These are phyloP conservation scores for Camponotus floridanus DNA, from an alignment of 1,140 invertebrate genomes.

Conservation along the genomic window DNA sequence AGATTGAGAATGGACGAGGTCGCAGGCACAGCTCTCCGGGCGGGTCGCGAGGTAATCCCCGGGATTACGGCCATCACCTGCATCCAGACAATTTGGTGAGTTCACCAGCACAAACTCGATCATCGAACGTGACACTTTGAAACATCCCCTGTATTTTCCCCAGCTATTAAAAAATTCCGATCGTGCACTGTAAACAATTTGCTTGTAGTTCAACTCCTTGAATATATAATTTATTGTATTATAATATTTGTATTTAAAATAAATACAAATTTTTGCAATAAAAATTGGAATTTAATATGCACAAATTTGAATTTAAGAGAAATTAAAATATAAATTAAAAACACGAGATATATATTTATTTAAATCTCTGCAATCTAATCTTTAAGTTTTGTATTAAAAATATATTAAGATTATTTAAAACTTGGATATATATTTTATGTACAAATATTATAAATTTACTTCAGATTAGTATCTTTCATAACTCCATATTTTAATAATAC, in stretches of 20 bases:
- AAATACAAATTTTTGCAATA: background rate
- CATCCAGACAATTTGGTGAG: conserved; percentile 85
- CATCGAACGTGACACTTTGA: conserved; percentile 42
- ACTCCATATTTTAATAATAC: background rate
- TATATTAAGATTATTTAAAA: background rate
- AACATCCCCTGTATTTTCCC: conserved; percentile 19
- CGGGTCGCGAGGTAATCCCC: conserved; percentile 81
- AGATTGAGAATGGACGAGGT: conserved; percentile 83
- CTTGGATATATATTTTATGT: background rate
- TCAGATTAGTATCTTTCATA: background rate
- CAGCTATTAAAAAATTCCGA: conserved; percentile 25
- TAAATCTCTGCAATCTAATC: background rate
- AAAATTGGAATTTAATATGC: background rate
- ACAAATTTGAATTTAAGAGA: background rate
- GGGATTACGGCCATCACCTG: conserved; percentile 83
- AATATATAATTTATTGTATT: no score
- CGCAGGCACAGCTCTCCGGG: conserved; percentile 84
- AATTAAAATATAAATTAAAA: background rate
- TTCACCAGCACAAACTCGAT: conserved; percentile 47
- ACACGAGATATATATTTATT: background rate
- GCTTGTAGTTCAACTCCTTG: background rate
- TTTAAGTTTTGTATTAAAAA: background rate
- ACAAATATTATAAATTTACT: background rate
- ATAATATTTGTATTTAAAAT: background rate
- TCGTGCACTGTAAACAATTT: conserved; percentile 1